Conservation (phyloP, 2,113 vertebrate species). For the Syngnathus typhle region DNA sequence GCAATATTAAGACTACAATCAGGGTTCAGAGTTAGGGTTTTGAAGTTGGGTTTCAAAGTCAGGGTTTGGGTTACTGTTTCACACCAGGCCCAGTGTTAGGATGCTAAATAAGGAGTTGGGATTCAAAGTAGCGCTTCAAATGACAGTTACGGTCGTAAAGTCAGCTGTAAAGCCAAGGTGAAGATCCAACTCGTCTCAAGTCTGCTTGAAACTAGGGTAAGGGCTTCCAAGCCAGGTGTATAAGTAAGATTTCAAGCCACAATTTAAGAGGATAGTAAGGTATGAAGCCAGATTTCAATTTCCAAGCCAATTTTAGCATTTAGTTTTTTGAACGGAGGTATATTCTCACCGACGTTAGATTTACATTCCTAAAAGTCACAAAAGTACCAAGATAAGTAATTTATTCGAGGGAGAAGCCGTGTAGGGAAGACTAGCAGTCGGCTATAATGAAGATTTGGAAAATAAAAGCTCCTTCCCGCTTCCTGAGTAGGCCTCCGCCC, state of each 20-base stretch:
- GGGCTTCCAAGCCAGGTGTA: background rate
- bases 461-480: slow-evolving; percentile 66
- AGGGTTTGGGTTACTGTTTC: background rate
- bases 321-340: background rate
- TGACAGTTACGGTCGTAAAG: background rate
- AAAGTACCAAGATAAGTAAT: background rate
- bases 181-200: too few relatives aligned
- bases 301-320: background rate
- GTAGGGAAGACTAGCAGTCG: background rate
- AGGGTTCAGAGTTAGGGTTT: background rate
- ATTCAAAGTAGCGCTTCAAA: background rate
- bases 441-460: slow-evolving; percentile 50
- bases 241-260: background rate
- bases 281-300: background rate
- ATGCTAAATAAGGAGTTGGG: background rate
- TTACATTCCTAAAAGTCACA: background rate
- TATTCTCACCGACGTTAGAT: background rate
- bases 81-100: background rate
- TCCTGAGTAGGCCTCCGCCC: slow-evolving; percentile 47
- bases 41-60: background rate
- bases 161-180: too few relatives aligned
- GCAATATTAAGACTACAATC: too few relatives aligned
- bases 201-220: too few relatives aligned
- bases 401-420: too few relatives aligned
- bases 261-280: too few relatives aligned